A percentile compares a stretch with the other conserved stretches of the same genome.
phyloP scores from a whole-genome alignment of 2,797 vertebrate species.

The Etheostoma nigrum region DNA sequence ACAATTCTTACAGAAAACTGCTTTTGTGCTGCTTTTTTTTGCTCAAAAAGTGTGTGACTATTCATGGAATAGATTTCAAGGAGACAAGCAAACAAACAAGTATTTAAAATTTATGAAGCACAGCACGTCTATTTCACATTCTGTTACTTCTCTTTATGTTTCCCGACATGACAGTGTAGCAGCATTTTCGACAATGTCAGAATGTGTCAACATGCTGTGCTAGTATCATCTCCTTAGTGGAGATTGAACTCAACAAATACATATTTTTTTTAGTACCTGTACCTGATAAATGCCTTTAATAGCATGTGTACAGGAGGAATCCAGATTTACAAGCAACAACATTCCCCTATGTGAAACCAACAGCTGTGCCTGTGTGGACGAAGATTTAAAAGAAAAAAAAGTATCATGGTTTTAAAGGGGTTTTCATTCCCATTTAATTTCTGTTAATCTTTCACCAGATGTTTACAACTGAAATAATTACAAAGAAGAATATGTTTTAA shows the following conservation, averaged over 20 bases:
- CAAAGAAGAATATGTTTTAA: background rate
- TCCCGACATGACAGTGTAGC: background rate
- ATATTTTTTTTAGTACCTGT: background rate
- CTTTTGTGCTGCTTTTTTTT: slow-evolving; percentile 34
- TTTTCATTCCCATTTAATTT: background rate
- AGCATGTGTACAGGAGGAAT: background rate
- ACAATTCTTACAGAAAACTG: slow-evolving; percentile 41
- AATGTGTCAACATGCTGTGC: slow-evolving; percentile 9
- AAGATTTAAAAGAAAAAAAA: background rate
- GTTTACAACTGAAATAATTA: background rate
- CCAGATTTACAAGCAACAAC: background rate
- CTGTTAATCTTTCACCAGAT: background rate
- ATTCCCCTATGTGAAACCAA: background rate
- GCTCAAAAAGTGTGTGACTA: slow-evolving; percentile 21
- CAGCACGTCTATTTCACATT: slow-evolving; percentile 36
- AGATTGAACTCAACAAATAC: slow-evolving; percentile 24
- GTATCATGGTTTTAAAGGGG: background rate
- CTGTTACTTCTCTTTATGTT: slow-evolving; percentile 27
- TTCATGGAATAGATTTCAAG: slow-evolving; percentile 35
- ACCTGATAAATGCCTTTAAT: background rate
- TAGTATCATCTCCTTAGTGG: background rate
- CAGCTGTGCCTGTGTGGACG: background rate
- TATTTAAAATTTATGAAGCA: slow-evolving; percentile 43
- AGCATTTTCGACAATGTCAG: slow-evolving; percentile 11
- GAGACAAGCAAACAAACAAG: slow-evolving; percentile 51